Evolutionary conservation across 2,888 invertebrate species (phyloP), one percentile per base, ranked within the genome.

Genomic region (Drosophila atripex): DNA sequence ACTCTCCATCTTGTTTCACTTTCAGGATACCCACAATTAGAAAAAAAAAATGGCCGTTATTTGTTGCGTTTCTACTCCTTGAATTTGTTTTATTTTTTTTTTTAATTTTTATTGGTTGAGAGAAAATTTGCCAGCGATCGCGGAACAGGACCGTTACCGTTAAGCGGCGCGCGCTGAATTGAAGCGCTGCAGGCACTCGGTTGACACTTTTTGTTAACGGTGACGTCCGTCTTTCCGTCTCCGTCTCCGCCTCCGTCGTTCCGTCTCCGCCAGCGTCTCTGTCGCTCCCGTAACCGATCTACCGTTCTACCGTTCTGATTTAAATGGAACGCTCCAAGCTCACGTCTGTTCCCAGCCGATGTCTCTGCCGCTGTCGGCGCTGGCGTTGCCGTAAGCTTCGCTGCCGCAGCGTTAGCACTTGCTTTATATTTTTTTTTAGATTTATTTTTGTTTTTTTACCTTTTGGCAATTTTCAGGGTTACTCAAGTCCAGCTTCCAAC

Each of bases 81-180:
- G 3, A 11, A 3, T 16, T 14, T 3, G 6, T 14, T 14, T 2
- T 14, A 38, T 8, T 39, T 3, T 21, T 16, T 43, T 43, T 9
- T 43, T 21, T 21, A 12, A 6, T 21, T 18, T 21, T 21, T 18
- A 11, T 41, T n/a, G 14, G 8, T 41, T 41, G 41, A 16, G 16
- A 11, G 18, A 35, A 35, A 35, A 35, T 35, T n/a, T 2, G 35
- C 5, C 35, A 28, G 51, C 54, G 60, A 69, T 55, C 60, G 70
- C 69, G 46, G 39, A 25, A 28, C 66, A 71, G 58, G 72, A 61
- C 75, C 80, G 77, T 78, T 72, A 84, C 82, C 85, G 85, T 83
- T 83, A 85, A 77, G 69, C 85, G 85, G 83, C 77, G 76, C 71
- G 39, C 77, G 82, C 74, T 77, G 69, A 80, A 80, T 84, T 84